These are phyloP conservation scores for Tympanoctomys barrerae DNA, from an alignment of 2,797 vertebrate genomes.

Conservation along the genomic window DNA sequence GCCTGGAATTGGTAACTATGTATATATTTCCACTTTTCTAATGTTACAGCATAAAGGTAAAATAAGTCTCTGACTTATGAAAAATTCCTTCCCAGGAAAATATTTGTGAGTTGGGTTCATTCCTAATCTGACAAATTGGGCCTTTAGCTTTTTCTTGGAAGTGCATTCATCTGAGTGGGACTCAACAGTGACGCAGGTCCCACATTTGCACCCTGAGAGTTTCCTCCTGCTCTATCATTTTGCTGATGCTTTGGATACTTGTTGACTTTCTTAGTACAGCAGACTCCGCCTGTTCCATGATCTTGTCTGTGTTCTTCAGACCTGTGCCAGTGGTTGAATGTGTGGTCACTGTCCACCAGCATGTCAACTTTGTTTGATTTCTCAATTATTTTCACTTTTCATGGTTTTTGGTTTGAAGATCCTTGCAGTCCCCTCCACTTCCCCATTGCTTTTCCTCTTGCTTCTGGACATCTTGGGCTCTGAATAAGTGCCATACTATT, in stretches of 20 bases:
- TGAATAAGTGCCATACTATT: background rate
- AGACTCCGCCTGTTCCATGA: background rate
- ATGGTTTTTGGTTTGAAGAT: background rate
- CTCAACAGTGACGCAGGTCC: background rate
- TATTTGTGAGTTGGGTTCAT: background rate
- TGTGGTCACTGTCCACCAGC: background rate
- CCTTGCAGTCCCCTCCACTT: background rate
- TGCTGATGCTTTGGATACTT: background rate
- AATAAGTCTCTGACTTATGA: background rate
- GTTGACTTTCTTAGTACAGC: background rate
- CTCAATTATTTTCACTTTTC: background rate
- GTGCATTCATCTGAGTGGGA: background rate
- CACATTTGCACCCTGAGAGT: background rate
- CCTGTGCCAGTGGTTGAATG: background rate
- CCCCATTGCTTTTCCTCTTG: background rate
- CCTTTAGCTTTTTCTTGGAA: background rate
- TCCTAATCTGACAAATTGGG: background rate
- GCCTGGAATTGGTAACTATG: background rate
- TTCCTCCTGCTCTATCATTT: background rate
- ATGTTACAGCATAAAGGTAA: background rate
- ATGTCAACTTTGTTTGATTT: background rate
- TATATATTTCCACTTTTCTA: background rate
- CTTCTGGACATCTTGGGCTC: background rate
- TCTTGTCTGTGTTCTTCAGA: background rate
- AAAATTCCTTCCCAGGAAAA: background rate